Percentiles rank a stretch among this genome's conserved stretches.
Evolutionary conservation across 2,113 vertebrate species (phyloP).

Genomic region (Semnornis frantzii): DNA sequence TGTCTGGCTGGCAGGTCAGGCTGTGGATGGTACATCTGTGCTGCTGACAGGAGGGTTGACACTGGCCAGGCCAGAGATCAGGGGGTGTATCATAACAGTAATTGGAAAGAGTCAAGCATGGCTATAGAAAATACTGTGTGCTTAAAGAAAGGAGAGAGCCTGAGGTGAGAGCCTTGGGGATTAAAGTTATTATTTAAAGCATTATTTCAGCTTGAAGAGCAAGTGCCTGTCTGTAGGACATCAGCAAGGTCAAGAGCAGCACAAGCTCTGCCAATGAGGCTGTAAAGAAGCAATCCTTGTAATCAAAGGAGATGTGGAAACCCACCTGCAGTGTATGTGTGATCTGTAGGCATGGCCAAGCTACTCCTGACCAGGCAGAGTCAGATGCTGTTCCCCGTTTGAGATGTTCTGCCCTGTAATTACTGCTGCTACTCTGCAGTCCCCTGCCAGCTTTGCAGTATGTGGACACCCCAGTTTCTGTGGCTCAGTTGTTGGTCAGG

Average conservation of each 20-base stretch:
- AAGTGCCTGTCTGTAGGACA: background rate
- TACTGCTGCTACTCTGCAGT: background rate
- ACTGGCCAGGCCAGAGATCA: rapidly evolving
- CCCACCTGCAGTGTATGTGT: background rate
- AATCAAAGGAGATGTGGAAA: background rate
- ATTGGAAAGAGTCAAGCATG: background rate
- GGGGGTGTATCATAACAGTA: background rate
- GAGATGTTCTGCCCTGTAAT: background rate
- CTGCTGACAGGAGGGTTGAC: background rate
- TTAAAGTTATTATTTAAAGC: background rate
- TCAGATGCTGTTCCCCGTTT: background rate
- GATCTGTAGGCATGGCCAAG: background rate
- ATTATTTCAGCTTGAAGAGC: background rate
- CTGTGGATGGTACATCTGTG: background rate
- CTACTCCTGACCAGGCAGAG: background rate
- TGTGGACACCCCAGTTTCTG: background rate
- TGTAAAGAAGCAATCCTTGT: background rate
- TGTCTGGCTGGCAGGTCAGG: background rate
- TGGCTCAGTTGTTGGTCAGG: background rate
- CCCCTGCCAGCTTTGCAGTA: background rate
- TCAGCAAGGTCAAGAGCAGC: background rate
- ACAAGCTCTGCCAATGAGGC: background rate
- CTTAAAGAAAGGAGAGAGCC: background rate
- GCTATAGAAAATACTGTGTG: background rate
- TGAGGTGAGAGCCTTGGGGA: rapidly evolving